Percentiles rank a stretch among this genome's conserved stretches.
Conservation (phyloP, 2,888 invertebrate species). For the Protophormia terraenovae region DNA sequence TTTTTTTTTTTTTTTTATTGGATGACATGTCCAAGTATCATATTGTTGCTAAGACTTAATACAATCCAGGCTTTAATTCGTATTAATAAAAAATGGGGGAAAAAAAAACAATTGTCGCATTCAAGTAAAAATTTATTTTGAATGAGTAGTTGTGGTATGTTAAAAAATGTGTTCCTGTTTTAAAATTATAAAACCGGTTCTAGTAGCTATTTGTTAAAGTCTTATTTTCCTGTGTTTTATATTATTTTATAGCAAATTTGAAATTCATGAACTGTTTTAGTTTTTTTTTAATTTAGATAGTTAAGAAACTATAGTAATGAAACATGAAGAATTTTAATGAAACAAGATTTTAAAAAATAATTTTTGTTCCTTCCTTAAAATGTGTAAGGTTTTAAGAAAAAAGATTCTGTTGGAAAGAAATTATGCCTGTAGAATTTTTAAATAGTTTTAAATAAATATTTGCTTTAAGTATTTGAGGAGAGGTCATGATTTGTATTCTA, state of each 20-base stretch:
- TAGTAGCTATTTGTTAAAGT: neutral
- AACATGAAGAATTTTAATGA: neutral
- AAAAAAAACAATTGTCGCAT: conserved; percentile 36
- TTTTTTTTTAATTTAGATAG: neutral
- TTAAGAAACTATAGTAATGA: neutral
- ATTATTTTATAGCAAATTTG: conserved; percentile 45
- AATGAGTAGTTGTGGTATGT: neutral
- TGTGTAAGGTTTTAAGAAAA: neutral
- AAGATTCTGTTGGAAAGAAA: conserved; percentile 27
- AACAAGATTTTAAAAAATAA: conserved; percentile 2
- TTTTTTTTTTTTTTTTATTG: neutral
- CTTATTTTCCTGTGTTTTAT: neutral
- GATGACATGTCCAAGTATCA: conserved; percentile 28
- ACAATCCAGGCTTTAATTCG: conserved; percentile 8
- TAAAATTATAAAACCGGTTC: conserved; percentile 60
- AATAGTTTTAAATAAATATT: neutral
- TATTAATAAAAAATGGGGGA: neutral
- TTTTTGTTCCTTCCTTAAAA: too few relatives aligned
- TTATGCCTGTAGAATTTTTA: conserved; percentile 43
- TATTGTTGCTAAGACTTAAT: neutral
- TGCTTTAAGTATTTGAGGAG: neutral
- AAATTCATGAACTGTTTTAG: conserved; percentile 49
- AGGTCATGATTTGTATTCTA: neutral
- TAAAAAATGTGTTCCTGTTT: conserved; percentile 46
- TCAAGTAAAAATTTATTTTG: neutral